phyloP scores from a whole-genome alignment of 1,140 invertebrate species.

The roundworm (Caenorhabditis elegans) region DNA sequence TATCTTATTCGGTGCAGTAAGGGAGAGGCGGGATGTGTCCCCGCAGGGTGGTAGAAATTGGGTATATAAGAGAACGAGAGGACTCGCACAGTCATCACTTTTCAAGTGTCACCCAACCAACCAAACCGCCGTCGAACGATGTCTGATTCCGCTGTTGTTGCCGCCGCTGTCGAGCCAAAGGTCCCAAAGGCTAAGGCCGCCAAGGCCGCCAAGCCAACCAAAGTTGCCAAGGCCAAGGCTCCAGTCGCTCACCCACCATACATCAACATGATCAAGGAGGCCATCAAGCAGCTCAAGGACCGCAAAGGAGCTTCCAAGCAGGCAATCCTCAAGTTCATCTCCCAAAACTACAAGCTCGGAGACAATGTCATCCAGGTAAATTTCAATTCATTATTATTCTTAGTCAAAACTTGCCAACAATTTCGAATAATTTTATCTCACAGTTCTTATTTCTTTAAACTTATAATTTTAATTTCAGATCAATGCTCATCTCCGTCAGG shows the following conservation, averaged over 20 bases:
- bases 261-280: slow-evolving; percentile 40
- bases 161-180: not conserved
- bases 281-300: slow-evolving; percentile 37
- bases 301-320: slow-evolving; percentile 37
- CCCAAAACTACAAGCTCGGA: slow-evolving; percentile 45
- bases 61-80: not conserved
- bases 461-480: not conserved
- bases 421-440: no score
- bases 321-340: slow-evolving; percentile 48
- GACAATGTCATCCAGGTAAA: slow-evolving; percentile 43
- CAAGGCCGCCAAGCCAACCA: not conserved
- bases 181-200: slow-evolving; percentile 21
- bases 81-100: not conserved
- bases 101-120: not conserved
- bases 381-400: not conserved
- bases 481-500: slow-evolving; percentile 44
- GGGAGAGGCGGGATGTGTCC: not conserved
- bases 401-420: not conserved
- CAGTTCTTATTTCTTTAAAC: no score
- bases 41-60: not conserved
- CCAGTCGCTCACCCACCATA: slow-evolving; percentile 38
- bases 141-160: slow-evolving; percentile 12
- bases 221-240: not conserved
- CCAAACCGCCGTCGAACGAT: not conserved
- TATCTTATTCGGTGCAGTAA: not conserved